phyloP scores from a whole-genome alignment of 2,888 invertebrate genomes.

The Tipula helvola region DNA sequence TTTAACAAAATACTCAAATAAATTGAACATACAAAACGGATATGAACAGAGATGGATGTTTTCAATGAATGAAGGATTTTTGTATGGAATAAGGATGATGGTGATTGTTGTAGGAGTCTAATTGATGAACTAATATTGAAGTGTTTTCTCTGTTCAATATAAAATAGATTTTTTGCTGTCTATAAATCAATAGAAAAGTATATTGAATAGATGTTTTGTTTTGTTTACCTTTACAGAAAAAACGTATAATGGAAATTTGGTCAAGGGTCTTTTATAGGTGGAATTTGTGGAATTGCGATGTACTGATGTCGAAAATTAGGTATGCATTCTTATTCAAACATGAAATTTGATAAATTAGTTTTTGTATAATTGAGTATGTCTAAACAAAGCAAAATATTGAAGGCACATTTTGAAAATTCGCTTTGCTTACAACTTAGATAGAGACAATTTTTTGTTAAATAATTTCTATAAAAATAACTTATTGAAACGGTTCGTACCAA shows the following conservation, averaged over 20 bases:
- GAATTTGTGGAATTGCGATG: not conserved
- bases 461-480: no score
- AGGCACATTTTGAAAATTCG: no score
- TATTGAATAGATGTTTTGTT: not conserved
- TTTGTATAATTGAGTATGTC: not conserved
- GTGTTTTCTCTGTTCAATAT: not conserved
- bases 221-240: not conserved
- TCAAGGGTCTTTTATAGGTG: not conserved
- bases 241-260: not conserved
- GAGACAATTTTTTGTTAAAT: no score
- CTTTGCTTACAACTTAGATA: no score
- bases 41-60: not conserved
- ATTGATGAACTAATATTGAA: not conserved
- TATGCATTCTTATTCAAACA: not conserved
- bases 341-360: not conserved
- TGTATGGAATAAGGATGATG: not conserved
- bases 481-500: no score
- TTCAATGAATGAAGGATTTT: not conserved
- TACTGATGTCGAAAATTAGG: not conserved
- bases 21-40: not conserved
- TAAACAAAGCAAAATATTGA: not conserved
- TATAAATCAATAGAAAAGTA: not conserved
- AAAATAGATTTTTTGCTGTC: not conserved
- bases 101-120: not conserved
- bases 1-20: conserved; percentile 4